Evolutionary conservation across 1,140 invertebrate species (phyloP).

Genomic region (Telenomus remus): DNA sequence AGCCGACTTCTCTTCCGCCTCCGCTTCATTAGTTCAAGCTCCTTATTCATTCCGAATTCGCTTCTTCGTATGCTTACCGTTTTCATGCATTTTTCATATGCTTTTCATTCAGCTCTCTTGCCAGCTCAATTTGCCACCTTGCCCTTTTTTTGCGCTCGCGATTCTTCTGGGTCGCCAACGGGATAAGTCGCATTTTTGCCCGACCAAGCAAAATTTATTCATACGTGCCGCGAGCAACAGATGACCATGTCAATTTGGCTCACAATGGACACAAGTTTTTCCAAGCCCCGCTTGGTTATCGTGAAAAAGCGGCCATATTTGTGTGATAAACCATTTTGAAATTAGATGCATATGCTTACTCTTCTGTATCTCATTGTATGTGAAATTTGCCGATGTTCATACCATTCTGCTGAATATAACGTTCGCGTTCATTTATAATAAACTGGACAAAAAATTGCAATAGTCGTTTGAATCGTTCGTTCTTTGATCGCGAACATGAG

Average conservation of each 20-base stretch:
- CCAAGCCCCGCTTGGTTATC: no score
- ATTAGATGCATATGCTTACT: no score
- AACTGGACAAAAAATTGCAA: no score
- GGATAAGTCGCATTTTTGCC: background rate
- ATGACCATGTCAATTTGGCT: conserved; percentile 23
- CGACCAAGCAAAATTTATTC: background rate
- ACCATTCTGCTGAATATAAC: no score
- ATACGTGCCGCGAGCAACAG: conserved; percentile 4
- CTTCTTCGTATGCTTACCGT: conserved; percentile 24
- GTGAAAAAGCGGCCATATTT: no score
- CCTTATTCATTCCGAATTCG: conserved; percentile 39
- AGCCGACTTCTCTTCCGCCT: conserved; percentile 43
- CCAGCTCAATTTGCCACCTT: conserved; percentile 38
- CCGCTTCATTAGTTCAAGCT: conserved; percentile 46
- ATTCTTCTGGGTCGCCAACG: background rate
- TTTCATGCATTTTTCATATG: conserved; percentile 52
- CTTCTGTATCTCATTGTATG: no score
- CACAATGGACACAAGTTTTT: conserved; percentile 22
- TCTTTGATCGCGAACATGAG: no score
- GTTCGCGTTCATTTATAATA: no score
- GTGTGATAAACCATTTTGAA: no score
- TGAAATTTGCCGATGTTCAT: no score
- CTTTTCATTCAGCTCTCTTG: conserved; percentile 23
- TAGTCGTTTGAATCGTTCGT: no score
- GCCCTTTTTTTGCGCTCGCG: conserved; percentile 2